Base-by-base conservation (phyloP, 2,888 invertebrate genomes). In the Noctua pronuba region DNA sequence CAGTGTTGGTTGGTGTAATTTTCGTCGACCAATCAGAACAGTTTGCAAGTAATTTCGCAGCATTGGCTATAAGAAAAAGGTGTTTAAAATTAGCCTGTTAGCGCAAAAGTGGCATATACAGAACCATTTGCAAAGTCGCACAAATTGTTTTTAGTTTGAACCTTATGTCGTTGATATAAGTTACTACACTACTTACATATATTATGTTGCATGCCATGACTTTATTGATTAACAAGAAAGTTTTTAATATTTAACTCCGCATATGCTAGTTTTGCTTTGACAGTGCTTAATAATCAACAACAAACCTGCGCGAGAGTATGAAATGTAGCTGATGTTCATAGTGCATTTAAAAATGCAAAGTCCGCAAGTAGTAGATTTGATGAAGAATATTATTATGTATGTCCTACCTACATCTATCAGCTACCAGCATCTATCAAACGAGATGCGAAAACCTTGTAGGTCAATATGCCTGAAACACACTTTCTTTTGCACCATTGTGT, bases 291-390 rank as follows among this genome's bases (percentile, higher is more conserved):
- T 8, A 46, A 35, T 62, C 4, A 6, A 46, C 44, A 55, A 55
- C 28, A 6, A n/a, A 70, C 44, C 41, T 35, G 64, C 16, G 52
- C 52, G 31, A 31, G 60, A 44, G 38, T 65, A 65, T 58, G 58
- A 44, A 52, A 62, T 71, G 24, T 52, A 69, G 52, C 46, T 68
- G n/a, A 64, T 38, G 5, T 71, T 55, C 44, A 28, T 55, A 67
- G 52, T 35, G 64, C 80, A 28, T 80, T 79, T 66, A 74, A 68
- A 58, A 82, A 75, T 65, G 70, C 66, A 46, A 80, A 38, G 49
- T 71, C 70, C 60, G 38, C 44, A 69, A 6, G n/a, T 49, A n/a
- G 24, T 73, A 75, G 75, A 69, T 52, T 69, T 52, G n/a, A 28
- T 71, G 8, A 62, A 70, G 11, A 66, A 79, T 82, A 58, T 72